Base-by-base conservation (phyloP, 2,888 invertebrate genomes). In the Sarcophaga variegata region DNA sequence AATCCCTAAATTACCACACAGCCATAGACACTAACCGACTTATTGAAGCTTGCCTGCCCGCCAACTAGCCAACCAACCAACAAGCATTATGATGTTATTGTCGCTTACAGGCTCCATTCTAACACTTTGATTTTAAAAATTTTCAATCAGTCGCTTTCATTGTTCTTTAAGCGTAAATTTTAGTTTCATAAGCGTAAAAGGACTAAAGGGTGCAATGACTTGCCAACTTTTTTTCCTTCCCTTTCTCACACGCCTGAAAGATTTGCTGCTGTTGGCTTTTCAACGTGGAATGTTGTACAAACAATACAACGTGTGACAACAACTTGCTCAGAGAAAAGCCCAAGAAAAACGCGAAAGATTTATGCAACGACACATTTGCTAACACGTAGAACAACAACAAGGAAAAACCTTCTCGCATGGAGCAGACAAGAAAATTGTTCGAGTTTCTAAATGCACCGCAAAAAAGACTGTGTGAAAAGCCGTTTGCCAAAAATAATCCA, bases 181-280 rank as follows among this genome's bases (percentile, higher is more conserved):
- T 22, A 81, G 67, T 60, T 37, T 59, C 66, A 76, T 71, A 12
- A 81, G 71, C 49, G 37, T 20, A 72, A 67, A 25, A 17, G 20
- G 49, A 72, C 60, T 37, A 81, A 71, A 25, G 66, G 62, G 80
- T 81, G 66, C 84, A 85, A 81, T 60, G 76, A 80, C 75, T 80
- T 70, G 14, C 6, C 10, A 3, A 54, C 8, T 37, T 37, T 37
- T 8, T 37, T 37, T 37, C 37, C 8, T 37, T 2, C 8, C 10
- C 37, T 37, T 10, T 37, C 37, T 37, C 10, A 8, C 8, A 37
- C 8, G 37, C 10, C 37, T 10, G 37, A 10, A 37, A 37, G 37
- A 64, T 54, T 72, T 49, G 64, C 66, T 69, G 22, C 60, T 75
- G 64, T 80, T 80, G 75, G 75, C 69, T 84, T 70, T 59, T 78